Evolutionary conservation across 1,140 invertebrate genomes (phyloP).

Genomic region (Drosophila quadrilineata): DNA sequence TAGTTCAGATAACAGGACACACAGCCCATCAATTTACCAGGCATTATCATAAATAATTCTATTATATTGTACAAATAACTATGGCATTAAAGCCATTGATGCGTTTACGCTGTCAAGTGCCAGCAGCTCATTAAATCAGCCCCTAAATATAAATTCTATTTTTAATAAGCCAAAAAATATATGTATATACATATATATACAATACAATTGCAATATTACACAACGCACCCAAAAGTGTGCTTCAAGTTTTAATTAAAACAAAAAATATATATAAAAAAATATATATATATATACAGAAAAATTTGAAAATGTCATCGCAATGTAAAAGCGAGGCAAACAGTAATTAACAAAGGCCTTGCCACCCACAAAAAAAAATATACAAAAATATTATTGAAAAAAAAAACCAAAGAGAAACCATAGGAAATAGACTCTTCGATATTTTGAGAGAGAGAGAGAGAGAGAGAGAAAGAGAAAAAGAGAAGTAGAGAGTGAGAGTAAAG

Average conservation of each 20-base stretch:
- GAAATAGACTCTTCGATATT: too few relatives aligned
- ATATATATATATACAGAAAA: too few relatives aligned
- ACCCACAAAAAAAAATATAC: neutral
- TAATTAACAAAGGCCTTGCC: slow-evolving; percentile 38
- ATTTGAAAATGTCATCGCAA: too few relatives aligned
- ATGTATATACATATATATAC: too few relatives aligned
- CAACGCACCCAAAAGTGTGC: slow-evolving; percentile 21
- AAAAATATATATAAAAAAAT: too few relatives aligned
- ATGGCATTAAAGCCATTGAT: neutral
- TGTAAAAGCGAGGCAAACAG: slow-evolving; percentile 24
- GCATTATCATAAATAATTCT: neutral
- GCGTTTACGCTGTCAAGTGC: slow-evolving; percentile 12
- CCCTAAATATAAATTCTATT: slow-evolving; percentile 15
- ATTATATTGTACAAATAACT: neutral
- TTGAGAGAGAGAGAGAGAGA: too few relatives aligned
- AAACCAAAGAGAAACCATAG: too few relatives aligned
- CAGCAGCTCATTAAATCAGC: slow-evolving; percentile 28
- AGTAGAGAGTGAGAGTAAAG: too few relatives aligned
- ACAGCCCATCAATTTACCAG: neutral
- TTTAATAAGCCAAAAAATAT: slow-evolving; percentile 29
- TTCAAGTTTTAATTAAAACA: slow-evolving; percentile 41
- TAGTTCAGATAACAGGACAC: too few relatives aligned
- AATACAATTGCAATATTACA: slow-evolving; percentile 7
- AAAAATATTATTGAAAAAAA: neutral
- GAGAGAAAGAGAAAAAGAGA: too few relatives aligned